phyloP scores from a whole-genome alignment of 2,113 vertebrate species.

The Stercorarius parasiticus region DNA sequence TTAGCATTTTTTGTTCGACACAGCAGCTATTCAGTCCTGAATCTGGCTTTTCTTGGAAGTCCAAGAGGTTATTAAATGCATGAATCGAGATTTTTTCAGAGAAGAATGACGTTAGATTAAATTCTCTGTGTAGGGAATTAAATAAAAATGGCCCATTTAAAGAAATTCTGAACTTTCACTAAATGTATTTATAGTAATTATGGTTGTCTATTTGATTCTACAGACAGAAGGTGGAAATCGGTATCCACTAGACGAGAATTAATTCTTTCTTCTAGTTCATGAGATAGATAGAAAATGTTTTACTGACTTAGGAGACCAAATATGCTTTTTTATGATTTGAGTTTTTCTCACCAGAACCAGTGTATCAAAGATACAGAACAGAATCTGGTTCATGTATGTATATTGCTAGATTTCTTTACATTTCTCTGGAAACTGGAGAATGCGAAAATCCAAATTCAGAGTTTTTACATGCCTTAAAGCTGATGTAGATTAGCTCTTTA shows the following conservation, averaged over 20 bases:
- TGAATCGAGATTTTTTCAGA: not conserved
- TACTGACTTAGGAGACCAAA: not conserved
- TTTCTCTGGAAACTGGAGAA: not conserved
- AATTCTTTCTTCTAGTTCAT: not conserved
- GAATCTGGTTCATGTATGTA: not conserved
- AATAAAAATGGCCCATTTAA: not conserved
- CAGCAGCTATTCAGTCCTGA: not conserved
- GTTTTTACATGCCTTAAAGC: not conserved
- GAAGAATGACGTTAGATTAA: not conserved
- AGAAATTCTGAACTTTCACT: not conserved
- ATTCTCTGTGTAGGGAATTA: not conserved
- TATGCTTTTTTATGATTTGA: not conserved
- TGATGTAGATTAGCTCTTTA: not conserved
- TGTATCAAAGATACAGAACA: not conserved
- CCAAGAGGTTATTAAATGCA: slow-evolving; percentile 2
- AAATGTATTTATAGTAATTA: not conserved
- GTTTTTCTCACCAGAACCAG: not conserved
- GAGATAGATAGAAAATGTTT: not conserved
- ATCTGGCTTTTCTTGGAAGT: not conserved
- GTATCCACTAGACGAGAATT: not conserved
- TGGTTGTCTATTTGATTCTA: not conserved
- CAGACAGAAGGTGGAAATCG: not conserved
- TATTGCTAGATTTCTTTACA: not conserved
- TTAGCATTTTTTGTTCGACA: not conserved
- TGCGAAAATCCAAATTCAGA: not conserved